These are phyloP conservation scores for Sphaeramia orbicularis DNA, from an alignment of 2,797 vertebrate genomes.

Conservation along the genomic window DNA sequence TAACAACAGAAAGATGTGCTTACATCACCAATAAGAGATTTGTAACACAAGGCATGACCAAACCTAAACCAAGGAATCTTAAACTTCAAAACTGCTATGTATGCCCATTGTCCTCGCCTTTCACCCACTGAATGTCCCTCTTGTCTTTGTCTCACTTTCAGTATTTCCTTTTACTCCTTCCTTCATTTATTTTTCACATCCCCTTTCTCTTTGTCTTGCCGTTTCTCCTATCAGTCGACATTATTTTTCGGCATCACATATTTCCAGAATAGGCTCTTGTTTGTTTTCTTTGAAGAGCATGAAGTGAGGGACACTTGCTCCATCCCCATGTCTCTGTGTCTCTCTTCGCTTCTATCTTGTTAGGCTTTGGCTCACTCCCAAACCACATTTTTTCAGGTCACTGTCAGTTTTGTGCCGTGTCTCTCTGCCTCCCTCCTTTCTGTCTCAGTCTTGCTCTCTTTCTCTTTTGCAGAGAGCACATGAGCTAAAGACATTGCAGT, in stretches of 20 bases:
- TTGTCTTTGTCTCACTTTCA: background rate
- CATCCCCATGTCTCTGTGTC: constrained; percentile 18
- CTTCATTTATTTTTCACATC: constrained; percentile 21
- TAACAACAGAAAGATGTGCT: constrained; percentile 14
- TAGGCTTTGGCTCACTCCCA: constrained; percentile 23
- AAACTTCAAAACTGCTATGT: background rate
- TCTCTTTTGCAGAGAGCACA: constrained; percentile 36
- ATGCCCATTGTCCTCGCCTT: constrained; percentile 2
- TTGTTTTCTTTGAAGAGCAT: constrained; percentile 37
- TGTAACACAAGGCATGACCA: background rate
- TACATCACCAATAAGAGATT: background rate
- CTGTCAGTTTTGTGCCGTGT: constrained; percentile 29
- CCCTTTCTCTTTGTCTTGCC: background rate
- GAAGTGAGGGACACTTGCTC: constrained; percentile 26
- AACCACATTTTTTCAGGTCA: constrained; percentile 51
- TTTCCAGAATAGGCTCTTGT: constrained; percentile 18
- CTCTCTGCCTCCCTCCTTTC: background rate
- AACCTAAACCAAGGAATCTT: constrained; percentile 10
- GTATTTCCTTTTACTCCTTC: background rate
- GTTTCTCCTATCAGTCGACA: background rate
- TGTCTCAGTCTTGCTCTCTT: constrained; percentile 1
- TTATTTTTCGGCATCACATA: constrained; percentile 14
- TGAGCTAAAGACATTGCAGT: constrained; percentile 53
- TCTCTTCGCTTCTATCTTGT: constrained; percentile 23
- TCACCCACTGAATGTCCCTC: constrained; percentile 2